Percentiles rank a stretch among this genome's conserved stretches.
These are phyloP conservation scores for Meloidogyne exigua DNA, from an alignment of 1,140 invertebrate species.

Conservation along the genomic window DNA sequence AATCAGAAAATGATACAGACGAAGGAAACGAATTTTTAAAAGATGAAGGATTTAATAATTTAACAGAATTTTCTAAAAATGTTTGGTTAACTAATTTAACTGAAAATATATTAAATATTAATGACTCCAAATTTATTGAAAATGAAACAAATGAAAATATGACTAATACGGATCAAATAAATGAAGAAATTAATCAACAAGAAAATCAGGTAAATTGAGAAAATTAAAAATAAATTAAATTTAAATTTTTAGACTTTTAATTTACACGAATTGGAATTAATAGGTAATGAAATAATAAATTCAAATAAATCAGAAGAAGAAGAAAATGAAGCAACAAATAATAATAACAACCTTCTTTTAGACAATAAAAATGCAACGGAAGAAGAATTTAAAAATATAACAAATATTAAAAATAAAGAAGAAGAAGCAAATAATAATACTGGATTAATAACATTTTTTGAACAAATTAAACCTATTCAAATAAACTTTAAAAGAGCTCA, in stretches of 20 bases:
- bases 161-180: no score
- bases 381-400: neutral
- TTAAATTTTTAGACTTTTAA: slow-evolving; percentile 23
- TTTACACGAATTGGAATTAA: slow-evolving; percentile 12
- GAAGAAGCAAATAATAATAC: no score
- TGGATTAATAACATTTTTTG: slow-evolving; percentile 36
- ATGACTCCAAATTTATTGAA: neutral
- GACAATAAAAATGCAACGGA: neutral
- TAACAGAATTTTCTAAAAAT: neutral
- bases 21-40: neutral
- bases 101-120: neutral
- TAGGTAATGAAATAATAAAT: slow-evolving; percentile 16
- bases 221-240: slow-evolving; percentile 33
- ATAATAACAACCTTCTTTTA: no score
- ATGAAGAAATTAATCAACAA: no score
- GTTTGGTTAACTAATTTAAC: neutral
- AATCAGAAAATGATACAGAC: slow-evolving; percentile 9
- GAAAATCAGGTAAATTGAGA: slow-evolving; percentile 9
- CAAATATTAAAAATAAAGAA: slow-evolving; percentile 22
- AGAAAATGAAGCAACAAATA: neutral
- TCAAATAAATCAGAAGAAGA: neutral
- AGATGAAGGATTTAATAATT: neutral
- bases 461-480: slow-evolving; percentile 40
- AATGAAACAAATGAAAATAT: neutral
- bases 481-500: slow-evolving; percentile 40